Evolutionary conservation across 2,888 invertebrate genomes (phyloP).

Genomic region (Noctua pronuba): DNA sequence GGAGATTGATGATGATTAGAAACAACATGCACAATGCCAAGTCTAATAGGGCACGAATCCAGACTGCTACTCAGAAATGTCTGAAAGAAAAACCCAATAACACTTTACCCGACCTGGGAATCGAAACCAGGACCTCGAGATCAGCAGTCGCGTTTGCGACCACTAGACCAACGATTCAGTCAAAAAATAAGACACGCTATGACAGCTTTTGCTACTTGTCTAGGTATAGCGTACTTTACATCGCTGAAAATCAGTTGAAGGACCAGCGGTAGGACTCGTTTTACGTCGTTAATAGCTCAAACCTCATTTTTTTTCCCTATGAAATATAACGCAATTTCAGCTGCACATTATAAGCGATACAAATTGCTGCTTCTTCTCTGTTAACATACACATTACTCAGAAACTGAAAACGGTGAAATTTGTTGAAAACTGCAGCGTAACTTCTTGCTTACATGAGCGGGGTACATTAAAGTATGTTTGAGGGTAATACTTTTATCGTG

Average conservation of each 20-base stretch:
- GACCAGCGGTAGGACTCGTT: not conserved
- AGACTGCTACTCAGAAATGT: too few species aligned
- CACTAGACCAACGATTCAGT: not conserved
- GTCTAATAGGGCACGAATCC: too few species aligned
- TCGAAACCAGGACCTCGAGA: not conserved
- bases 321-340: not conserved
- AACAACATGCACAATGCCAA: too few species aligned
- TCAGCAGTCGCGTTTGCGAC: not conserved
- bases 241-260: not conserved
- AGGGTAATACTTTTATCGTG: slow-evolving; percentile 78
- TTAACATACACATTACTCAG: slow-evolving; percentile 28
- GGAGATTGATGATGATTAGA: too few species aligned
- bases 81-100: too few species aligned
- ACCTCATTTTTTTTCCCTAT: not conserved
- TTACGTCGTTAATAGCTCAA: not conserved
- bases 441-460: slow-evolving; percentile 48
- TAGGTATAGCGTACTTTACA: not conserved
- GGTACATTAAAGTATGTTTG: slow-evolving; percentile 67
- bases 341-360: not conserved
- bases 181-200: not conserved
- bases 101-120: too few species aligned
- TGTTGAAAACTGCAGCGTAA: slow-evolving; percentile 49
- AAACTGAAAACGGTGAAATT: slow-evolving; percentile 34
- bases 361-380: not conserved
- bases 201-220: not conserved